Conservation (phyloP, 2,888 invertebrate species). For the Graphium colonna region DNA sequence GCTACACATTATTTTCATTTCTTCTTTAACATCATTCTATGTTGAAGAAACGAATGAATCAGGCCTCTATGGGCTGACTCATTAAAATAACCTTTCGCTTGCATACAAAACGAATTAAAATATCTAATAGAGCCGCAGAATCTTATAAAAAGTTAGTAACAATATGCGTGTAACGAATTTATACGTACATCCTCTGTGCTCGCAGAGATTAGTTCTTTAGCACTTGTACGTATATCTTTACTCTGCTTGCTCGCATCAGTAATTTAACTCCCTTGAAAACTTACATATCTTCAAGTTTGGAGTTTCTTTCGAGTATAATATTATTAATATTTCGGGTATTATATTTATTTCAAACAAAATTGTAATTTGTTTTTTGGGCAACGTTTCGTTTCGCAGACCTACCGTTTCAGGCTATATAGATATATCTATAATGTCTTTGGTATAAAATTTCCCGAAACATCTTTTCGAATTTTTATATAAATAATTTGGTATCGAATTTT, state of each 20-base stretch:
- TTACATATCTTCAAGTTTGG: not conserved
- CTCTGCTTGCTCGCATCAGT: not conserved
- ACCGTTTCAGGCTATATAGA: not conserved
- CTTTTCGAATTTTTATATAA: too few species aligned
- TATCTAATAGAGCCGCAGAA: not conserved
- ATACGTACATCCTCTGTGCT: not conserved
- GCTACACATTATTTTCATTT: not conserved
- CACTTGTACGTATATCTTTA: not conserved
- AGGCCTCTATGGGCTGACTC: too few species aligned
- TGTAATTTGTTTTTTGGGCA: not conserved
- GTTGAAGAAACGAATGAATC: too few species aligned
- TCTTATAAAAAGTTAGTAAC: not conserved
- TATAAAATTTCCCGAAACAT: too few species aligned
- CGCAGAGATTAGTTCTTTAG: not conserved
- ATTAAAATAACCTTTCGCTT: not conserved
- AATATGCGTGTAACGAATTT: not conserved
- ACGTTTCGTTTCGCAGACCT: not conserved
- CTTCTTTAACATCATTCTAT: not conserved
- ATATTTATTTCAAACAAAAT: not conserved
- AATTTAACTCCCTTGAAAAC: not conserved
- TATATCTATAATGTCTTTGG: not conserved
- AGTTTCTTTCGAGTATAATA: not conserved
- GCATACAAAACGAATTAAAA: not conserved
- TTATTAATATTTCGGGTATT: too few species aligned
- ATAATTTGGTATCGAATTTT: too few species aligned